These are phyloP conservation scores for Sebastiscus tertius DNA, from an alignment of 2,797 vertebrate species.

Conservation along the genomic window DNA sequence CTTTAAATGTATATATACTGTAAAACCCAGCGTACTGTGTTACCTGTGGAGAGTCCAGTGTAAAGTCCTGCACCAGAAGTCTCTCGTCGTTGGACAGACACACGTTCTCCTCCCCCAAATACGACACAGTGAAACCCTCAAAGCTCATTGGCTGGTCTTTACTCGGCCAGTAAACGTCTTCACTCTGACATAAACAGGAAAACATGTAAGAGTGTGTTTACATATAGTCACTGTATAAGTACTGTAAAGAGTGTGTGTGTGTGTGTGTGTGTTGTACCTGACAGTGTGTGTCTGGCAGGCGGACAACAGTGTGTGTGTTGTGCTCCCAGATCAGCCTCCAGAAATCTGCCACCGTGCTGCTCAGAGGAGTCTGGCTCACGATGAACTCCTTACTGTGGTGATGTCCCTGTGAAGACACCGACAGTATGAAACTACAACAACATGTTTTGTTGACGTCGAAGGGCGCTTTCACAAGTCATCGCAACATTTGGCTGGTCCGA, in stretches of 20 bases:
- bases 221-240: background rate
- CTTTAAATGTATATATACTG: background rate
- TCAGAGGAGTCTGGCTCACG: slow-evolving; percentile 92
- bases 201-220: background rate
- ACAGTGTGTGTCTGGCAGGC: slow-evolving; percentile 88
- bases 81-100: slow-evolving; percentile 91
- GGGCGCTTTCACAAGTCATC: fast-evolving
- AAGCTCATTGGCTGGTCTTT: slow-evolving; percentile 93
- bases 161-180: slow-evolving; percentile 91
- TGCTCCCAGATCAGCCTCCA: slow-evolving; percentile 99
- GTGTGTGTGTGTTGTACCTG: slow-evolving; percentile 80
- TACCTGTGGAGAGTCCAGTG: slow-evolving; percentile 92
- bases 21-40: background rate
- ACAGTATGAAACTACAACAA: background rate
- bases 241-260: background rate
- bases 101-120: slow-evolving; percentile 87
- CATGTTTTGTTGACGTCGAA: background rate
- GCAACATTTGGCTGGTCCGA: fast-evolving
- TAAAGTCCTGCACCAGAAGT: slow-evolving; percentile 91
- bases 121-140: slow-evolving; percentile 91
- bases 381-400: slow-evolving; percentile 92
- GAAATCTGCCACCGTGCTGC: slow-evolving; percentile 93
- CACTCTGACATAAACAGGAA: slow-evolving; percentile 51
- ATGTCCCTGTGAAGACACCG: slow-evolving; percentile 84
- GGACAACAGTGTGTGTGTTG: slow-evolving; percentile 88